A percentile compares a stretch with the other conserved stretches of the same genome.
Conservation (phyloP, 2,888 invertebrate genomes). For the Lacanobia wlatinum region DNA sequence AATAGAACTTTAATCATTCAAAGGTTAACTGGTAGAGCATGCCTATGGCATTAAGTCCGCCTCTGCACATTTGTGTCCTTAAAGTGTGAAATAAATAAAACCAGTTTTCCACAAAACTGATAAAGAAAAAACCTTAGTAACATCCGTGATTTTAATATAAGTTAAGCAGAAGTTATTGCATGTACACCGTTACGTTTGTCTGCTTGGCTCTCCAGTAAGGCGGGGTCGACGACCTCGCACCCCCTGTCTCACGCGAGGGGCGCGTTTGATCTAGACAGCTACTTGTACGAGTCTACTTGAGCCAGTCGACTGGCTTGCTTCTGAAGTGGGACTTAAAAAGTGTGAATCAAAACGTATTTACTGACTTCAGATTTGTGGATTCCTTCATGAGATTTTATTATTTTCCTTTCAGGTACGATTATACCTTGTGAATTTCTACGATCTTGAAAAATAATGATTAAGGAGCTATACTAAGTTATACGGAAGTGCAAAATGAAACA, state of each 20-base stretch:
- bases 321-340: slow-evolving; percentile 18
- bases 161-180: slow-evolving; percentile 47
- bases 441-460: background rate
- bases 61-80: too few species aligned
- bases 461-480: too few species aligned
- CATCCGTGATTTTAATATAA: slow-evolving; percentile 10
- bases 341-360: slow-evolving; percentile 21
- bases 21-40: too few species aligned
- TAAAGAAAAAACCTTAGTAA: background rate
- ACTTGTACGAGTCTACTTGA: slow-evolving; percentile 51
- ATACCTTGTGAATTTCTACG: background rate
- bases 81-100: too few species aligned
- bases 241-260: slow-evolving; percentile 64
- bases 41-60: too few species aligned
- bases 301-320: slow-evolving; percentile 28
- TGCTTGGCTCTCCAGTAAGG: slow-evolving; percentile 35
- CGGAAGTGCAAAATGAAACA: too few species aligned
- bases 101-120: background rate
- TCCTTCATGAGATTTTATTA: background rate
- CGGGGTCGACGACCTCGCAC: slow-evolving; percentile 67
- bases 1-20: too few species aligned
- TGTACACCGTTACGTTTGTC: slow-evolving; percentile 52
- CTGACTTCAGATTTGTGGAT: background rate
- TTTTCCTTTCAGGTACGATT: background rate
- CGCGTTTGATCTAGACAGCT: slow-evolving; percentile 49